Evolutionary conservation across 2,888 invertebrate species (phyloP).

Genomic region (Trileptium ribeirensis): DNA sequence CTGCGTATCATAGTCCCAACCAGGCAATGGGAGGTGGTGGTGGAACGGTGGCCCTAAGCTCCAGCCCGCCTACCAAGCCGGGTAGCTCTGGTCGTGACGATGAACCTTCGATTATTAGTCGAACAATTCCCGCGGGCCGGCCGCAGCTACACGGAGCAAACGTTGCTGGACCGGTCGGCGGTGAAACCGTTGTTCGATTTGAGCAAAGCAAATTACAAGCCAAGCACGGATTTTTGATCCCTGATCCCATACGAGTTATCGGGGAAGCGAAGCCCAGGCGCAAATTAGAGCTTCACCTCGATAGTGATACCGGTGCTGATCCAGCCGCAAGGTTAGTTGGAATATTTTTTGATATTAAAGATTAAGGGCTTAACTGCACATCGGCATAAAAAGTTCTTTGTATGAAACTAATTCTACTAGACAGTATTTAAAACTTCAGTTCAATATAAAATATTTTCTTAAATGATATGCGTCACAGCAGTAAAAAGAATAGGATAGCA

Average conservation of each 20-base stretch:
- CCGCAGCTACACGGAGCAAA: not conserved
- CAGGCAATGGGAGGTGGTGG: too few species aligned
- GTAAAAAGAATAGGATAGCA: too few species aligned
- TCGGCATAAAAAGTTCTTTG: too few species aligned
- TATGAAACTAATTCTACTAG: too few species aligned
- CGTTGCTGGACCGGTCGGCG: not conserved
- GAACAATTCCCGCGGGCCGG: not conserved
- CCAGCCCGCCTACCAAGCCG: not conserved
- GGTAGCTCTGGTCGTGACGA: not conserved
- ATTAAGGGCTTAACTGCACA: too few species aligned
- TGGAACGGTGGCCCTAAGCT: not conserved
- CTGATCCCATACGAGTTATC: not conserved
- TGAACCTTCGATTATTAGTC: not conserved
- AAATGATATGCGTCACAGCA: too few species aligned
- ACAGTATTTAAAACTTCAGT: too few species aligned
- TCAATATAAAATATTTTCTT: too few species aligned
- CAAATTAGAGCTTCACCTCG: not conserved
- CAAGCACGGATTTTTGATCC: not conserved
- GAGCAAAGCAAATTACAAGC: not conserved
- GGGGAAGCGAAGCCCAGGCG: not conserved
- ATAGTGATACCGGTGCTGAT: not conserved
- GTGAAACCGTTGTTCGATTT: not conserved
- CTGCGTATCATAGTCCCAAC: too few species aligned
- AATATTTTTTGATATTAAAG: too few species aligned
- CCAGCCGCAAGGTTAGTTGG: too few species aligned